phyloP scores from a whole-genome alignment of 2,113 vertebrate species.

The Caloenas nicobarica region DNA sequence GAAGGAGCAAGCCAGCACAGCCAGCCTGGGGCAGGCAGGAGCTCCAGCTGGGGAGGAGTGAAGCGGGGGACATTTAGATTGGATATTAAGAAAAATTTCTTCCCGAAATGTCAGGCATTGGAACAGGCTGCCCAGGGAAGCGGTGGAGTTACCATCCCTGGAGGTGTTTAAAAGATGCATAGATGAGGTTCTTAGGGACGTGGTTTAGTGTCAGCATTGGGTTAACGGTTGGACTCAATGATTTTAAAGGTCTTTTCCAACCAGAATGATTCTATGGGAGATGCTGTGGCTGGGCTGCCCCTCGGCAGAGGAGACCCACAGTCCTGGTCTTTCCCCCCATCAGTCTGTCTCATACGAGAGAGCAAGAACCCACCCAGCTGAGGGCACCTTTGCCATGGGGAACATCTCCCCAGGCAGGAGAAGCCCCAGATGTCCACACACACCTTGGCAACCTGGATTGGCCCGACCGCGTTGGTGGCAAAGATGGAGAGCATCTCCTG shows the following conservation, averaged over 20 bases:
- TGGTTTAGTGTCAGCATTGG: too few species aligned
- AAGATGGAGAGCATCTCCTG: conserved; percentile 33
- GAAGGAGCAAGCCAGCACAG: too few species aligned
- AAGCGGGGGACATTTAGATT: not conserved
- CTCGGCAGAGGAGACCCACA: not conserved
- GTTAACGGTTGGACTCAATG: too few species aligned
- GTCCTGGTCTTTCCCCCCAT: not conserved
- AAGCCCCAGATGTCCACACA: not conserved
- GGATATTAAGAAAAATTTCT: too few species aligned
- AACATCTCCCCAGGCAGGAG: not conserved
- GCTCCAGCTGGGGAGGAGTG: not conserved
- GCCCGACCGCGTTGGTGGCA: conserved; percentile 10
- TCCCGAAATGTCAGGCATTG: too few species aligned
- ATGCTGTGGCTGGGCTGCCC: not conserved
- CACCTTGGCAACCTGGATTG: conserved; percentile 60
- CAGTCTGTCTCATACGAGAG: fast-evolving
- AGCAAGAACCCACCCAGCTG: not conserved
- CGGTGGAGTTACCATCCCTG: too few species aligned
- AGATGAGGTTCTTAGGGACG: too few species aligned
- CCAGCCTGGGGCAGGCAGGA: not conserved
- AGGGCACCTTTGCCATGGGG: not conserved
- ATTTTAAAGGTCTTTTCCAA: too few species aligned
- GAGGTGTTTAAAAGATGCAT: too few species aligned
- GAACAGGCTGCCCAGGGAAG: too few species aligned
- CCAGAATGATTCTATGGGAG: too few species aligned